Conservation (phyloP, 2,888 invertebrate species). For the Pemphredon lugubris region DNA sequence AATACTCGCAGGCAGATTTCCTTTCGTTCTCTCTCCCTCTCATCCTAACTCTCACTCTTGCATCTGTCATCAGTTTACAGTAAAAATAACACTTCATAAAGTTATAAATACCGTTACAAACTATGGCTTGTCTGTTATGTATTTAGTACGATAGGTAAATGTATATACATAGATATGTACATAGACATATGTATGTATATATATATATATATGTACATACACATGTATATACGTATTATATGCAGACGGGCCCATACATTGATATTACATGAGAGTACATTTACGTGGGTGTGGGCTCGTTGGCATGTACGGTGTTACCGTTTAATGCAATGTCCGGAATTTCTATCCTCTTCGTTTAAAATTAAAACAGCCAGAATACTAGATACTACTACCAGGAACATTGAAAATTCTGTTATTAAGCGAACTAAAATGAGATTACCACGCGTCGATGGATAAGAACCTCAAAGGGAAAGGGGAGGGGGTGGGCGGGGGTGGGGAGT, state of each 20-base stretch:
- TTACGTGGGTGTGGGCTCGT: conserved; percentile 52
- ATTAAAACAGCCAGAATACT: conserved; percentile 11
- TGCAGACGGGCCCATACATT: conserved; percentile 57
- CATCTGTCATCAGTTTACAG: conserved; percentile 44
- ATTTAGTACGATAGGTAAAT: conserved; percentile 67
- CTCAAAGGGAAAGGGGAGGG: neutral
- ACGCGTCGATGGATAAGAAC: conserved; percentile 2
- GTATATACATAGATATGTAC: conserved; percentile 44
- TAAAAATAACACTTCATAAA: conserved; percentile 66
- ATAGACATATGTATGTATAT: conserved; percentile 32
- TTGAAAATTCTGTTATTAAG: neutral
- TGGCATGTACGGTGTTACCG: conserved; percentile 40
- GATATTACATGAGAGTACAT: conserved; percentile 63
- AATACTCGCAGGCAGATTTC: conserved; percentile 37
- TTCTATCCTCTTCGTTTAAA: conserved; percentile 49
- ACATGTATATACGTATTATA: conserved; percentile 50
- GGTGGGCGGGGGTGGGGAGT: no score
- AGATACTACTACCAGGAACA: neutral
- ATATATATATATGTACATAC: conserved; percentile 31
- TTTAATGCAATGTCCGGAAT: conserved; percentile 57
- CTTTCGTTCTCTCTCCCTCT: conserved; percentile 9
- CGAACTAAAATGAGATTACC: conserved; percentile 1
- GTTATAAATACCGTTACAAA: conserved; percentile 70
- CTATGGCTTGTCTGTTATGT: conserved; percentile 65
- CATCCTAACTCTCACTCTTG: conserved; percentile 32